Percentiles rank a stretch among this genome's conserved stretches.
phyloP scores from a whole-genome alignment of 1,140 invertebrate species.

The Cylas formicarius region DNA sequence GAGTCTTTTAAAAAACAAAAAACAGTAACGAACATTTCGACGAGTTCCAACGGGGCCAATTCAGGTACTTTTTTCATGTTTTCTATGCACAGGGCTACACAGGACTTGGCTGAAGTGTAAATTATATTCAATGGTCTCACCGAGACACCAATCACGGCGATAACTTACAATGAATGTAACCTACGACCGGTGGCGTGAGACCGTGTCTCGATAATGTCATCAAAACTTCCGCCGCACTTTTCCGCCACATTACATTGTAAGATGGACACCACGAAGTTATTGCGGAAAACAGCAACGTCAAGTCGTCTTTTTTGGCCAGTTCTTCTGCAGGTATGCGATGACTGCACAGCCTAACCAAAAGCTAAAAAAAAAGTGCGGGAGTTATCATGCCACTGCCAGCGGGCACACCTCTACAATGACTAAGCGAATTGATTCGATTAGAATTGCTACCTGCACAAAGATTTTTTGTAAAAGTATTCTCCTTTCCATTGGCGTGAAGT shows the following conservation, averaged over 20 bases:
- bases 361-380: constrained; percentile 52
- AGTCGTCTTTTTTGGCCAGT: constrained; percentile 91
- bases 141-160: too few relatives aligned
- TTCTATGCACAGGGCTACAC: constrained; percentile 89
- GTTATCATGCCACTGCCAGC: too few relatives aligned
- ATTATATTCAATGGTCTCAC: too few relatives aligned
- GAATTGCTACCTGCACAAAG: constrained; percentile 76
- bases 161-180: constrained; percentile 93
- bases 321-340: constrained; percentile 92
- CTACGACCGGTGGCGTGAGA: constrained; percentile 83
- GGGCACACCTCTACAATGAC: too few relatives aligned
- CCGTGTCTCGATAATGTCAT: constrained; percentile 94
- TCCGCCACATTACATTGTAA: constrained; percentile 92
- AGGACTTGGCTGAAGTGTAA: constrained; percentile 79
- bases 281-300: constrained; percentile 91
- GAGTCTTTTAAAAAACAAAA: constrained; percentile 98
- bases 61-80: constrained; percentile 93
- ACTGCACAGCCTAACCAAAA: constrained; percentile 89
- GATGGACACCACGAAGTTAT: constrained; percentile 91
- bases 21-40: constrained; percentile 97
- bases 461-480: constrained; percentile 91
- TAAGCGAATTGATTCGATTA: too few relatives aligned
- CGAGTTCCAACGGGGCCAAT: constrained; percentile 87
- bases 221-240: constrained; percentile 91
- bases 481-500: constrained; percentile 85